A percentile compares a stretch with the other conserved stretches of the same genome.
Conservation (phyloP, 2,113 vertebrate genomes). For the Corythaeola cristata region DNA sequence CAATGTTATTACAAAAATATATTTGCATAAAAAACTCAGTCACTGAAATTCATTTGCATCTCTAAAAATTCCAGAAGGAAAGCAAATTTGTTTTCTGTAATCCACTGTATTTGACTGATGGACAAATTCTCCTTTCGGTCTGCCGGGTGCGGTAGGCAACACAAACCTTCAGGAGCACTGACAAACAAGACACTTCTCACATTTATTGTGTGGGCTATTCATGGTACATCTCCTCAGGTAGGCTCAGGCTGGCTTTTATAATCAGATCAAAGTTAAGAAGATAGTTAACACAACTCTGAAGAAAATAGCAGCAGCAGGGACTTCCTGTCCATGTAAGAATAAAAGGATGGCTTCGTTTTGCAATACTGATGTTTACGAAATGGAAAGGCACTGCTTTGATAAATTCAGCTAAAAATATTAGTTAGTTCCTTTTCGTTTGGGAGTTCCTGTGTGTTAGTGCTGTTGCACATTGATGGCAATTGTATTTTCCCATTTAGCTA, state of each 20-base stretch:
- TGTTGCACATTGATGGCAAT: not conserved
- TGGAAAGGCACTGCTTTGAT: not conserved
- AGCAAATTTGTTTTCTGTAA: not conserved
- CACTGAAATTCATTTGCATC: not conserved
- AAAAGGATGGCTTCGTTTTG: not conserved
- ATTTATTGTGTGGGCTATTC: not conserved
- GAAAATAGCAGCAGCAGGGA: not conserved
- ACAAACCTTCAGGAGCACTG: not conserved
- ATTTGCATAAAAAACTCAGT: not conserved
- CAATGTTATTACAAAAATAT: not conserved
- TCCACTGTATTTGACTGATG: not conserved
- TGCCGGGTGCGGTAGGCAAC: not conserved
- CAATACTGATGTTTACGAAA: not conserved
- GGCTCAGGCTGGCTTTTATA: not conserved
- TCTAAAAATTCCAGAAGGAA: not conserved
- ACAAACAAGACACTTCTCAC: not conserved
- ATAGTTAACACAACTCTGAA: not conserved
- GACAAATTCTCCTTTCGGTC: not conserved
- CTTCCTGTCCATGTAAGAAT: not conserved
- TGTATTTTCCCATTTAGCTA: not conserved
- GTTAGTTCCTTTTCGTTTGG: not conserved
- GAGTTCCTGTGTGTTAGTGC: not conserved
- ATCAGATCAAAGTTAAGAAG: not conserved
- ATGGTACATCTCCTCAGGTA: not conserved
- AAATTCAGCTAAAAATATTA: not conserved